These are phyloP conservation scores for Drosophila prolongata DNA, from an alignment of 2,888 invertebrate genomes.

Conservation along the genomic window DNA sequence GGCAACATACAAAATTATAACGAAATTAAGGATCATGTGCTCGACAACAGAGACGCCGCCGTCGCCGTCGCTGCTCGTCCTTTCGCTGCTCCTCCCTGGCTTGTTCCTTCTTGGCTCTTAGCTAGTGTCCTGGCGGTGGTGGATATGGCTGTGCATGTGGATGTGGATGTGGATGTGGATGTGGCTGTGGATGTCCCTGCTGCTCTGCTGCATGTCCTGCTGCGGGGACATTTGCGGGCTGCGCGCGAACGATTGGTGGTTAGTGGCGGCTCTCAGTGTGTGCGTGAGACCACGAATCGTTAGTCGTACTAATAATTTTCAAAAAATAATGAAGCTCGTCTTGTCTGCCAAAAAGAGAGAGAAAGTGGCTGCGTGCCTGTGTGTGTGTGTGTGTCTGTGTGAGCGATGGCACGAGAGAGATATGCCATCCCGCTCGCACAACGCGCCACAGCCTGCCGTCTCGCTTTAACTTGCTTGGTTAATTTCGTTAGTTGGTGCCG, in stretches of 20 bases:
- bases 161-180: too few species aligned
- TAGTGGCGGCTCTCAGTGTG: conserved; percentile 33
- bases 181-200: too few species aligned
- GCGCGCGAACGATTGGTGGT: conserved; percentile 77
- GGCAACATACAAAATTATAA: conserved; percentile 83
- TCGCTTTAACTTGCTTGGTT: conserved; percentile 79
- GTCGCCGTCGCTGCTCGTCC: conserved; percentile 20
- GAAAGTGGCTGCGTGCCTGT: not conserved
- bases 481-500: conserved; percentile 74
- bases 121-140: conserved; percentile 16
- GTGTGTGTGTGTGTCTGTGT: too few species aligned
- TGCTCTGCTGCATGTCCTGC: conserved; percentile 3
- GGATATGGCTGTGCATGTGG: conserved; percentile 3
- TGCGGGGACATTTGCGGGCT: conserved; percentile 68
- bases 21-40: conserved; percentile 85
- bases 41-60: conserved; percentile 45
- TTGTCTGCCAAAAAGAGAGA: conserved; percentile 29
- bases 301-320: conserved; percentile 81
- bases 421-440: conserved; percentile 33
- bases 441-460: conserved; percentile 60
- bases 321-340: conserved; percentile 78
- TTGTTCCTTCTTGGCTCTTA: conserved; percentile 7
- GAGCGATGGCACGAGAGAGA: not conserved
- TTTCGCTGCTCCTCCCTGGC: conserved; percentile 14
- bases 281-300: conserved; percentile 78